Conservation (phyloP, 2,888 invertebrate genomes). For the Shargacucullia verbasci region DNA sequence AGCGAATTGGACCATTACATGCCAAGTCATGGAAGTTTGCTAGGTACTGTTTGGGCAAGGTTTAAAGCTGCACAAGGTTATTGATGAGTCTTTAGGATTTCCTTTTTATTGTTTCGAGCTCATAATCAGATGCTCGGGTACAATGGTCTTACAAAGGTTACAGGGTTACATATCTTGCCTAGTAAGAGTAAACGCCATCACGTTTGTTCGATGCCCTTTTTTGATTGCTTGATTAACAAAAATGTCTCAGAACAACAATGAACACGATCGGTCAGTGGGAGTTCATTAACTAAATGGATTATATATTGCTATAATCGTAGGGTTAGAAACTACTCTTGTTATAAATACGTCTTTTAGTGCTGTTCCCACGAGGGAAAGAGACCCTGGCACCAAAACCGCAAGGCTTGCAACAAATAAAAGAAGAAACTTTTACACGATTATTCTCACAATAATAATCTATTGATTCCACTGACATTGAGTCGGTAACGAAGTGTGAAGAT, state of each 20-base stretch:
- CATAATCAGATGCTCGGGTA: background rate
- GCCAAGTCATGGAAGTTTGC: too few species aligned
- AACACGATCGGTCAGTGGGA: constrained; percentile 18
- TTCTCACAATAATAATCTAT: constrained; percentile 33
- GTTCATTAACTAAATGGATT: constrained; percentile 33
- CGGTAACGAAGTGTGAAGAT: constrained; percentile 78
- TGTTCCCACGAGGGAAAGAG: constrained; percentile 25
- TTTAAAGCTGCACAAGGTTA: background rate
- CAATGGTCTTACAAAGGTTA: background rate
- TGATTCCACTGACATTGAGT: constrained; percentile 68
- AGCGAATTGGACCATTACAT: too few species aligned
- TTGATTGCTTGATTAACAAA: constrained; percentile 5
- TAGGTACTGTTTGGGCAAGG: background rate
- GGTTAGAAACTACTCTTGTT: background rate
- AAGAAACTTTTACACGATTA: constrained; percentile 27
- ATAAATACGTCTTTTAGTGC: background rate
- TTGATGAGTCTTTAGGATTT: constrained; percentile 3
- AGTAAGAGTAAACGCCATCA: background rate
- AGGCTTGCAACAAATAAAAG: constrained; percentile 27
- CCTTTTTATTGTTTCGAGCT: constrained; percentile 6
- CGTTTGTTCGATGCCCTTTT: background rate
- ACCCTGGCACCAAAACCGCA: constrained; percentile 32
- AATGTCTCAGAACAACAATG: background rate
- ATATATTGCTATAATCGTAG: constrained; percentile 5
- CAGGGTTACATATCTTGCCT: too few species aligned